Evolutionary conservation across 2,888 invertebrate genomes (phyloP), one percentile per base, ranked within the genome.

Genomic region (Tetranychus piercei): DNA sequence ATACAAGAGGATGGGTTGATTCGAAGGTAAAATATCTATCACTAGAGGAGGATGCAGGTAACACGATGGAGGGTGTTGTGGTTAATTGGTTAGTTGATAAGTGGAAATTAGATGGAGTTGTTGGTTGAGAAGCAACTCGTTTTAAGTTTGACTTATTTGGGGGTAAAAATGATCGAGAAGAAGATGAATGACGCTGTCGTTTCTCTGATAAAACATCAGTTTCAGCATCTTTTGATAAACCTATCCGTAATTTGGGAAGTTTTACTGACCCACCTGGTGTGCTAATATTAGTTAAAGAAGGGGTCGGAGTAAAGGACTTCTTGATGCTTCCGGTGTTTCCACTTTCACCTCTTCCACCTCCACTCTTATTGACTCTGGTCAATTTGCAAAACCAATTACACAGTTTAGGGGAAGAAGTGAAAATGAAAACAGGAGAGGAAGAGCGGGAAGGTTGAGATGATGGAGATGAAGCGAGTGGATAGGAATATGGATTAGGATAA

Each of bases 351-450:
- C 20, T 22, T 69, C 69, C 69, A 6, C 69, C 22, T 69, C 69
- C 22, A 11, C 34, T 22, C 9, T 20, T 23, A 23, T 22, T 69
- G 6, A 11, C 20, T 9, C 69, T 23, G 20, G 69, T 69, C 20
- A 69, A 22, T 22, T 23, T 20, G 1, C 22, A 69, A 23, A 69
- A 69, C 69, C 69, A 69, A 69, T 69, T 69, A 69, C 11, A 69
- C 8, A 69, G 11, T 69, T 69, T 69, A 6, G 69, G 69, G 1
- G 69, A 23, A 20, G 69, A 20, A 22, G 20, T 69, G 34, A 69
- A 69, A 69, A 23, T 69, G 74, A 74, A 75, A 64, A 74, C 74
- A 74, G 77, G 77, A 76, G 76, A 76, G 75, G 77, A 76, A 74
- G 76, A 76, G 9, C 76, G 76, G 18, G 76, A 76, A 15, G 75